A percentile compares a stretch with the other conserved stretches of the same genome.
Conservation (phyloP, 2,888 invertebrate genomes). For the Amiota communis region DNA sequence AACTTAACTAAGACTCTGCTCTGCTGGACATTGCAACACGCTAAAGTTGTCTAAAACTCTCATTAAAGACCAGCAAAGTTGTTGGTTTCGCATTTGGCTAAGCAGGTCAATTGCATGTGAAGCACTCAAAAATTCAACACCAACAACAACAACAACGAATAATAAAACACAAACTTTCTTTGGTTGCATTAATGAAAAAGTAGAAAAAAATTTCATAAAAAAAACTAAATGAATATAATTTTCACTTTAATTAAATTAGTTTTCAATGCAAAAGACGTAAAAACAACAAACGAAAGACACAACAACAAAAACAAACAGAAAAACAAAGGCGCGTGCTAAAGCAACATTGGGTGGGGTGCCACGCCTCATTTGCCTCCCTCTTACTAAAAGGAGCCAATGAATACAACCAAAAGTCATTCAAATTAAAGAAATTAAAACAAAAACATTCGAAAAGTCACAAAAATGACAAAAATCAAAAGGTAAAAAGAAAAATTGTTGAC, state of each 20-base stretch:
- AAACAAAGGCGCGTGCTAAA: not conserved
- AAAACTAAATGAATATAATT: conserved; percentile 41
- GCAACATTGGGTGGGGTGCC: not conserved
- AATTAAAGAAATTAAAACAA: conserved; percentile 7
- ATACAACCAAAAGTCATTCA: not conserved
- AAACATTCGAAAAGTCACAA: not conserved
- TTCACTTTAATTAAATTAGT: conserved; percentile 66
- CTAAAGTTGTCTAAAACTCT: conserved; percentile 25
- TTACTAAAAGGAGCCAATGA: not conserved
- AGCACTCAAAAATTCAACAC: not conserved
- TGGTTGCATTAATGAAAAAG: conserved; percentile 37
- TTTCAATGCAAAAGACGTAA: conserved; percentile 3
- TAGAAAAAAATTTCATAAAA: conserved; percentile 33
- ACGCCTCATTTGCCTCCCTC: not conserved
- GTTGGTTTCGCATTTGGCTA: conserved; percentile 45
- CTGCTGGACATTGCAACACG: conserved; percentile 21
- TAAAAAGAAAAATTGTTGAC: conserved; percentile 5
- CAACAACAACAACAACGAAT: no score
- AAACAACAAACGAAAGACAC: conserved; percentile 3
- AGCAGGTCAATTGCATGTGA: conserved; percentile 58
- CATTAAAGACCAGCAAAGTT: not conserved
- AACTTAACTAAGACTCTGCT: no score
- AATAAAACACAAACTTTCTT: conserved; percentile 26
- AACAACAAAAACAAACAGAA: not conserved
- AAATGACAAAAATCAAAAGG: not conserved